Percentiles rank a stretch among this genome's conserved stretches.
Evolutionary conservation across 2,888 invertebrate genomes (phyloP).

Genomic region (Coleophora deauratella): DNA sequence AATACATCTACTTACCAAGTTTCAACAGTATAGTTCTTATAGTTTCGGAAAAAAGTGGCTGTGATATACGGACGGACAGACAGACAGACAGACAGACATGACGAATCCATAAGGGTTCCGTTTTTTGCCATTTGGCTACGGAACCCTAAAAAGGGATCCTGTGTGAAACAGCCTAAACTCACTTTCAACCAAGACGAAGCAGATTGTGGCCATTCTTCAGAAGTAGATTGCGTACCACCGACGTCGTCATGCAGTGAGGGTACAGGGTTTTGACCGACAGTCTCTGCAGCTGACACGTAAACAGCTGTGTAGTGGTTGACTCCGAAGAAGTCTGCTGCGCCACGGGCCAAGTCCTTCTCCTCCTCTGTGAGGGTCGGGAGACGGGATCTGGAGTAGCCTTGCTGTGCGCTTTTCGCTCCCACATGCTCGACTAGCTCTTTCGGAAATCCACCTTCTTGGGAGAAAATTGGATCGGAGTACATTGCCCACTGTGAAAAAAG

Average conservation of each 20-base stretch:
- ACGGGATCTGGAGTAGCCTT: constrained; percentile 53
- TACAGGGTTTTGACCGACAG: constrained; percentile 17
- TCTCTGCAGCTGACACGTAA: constrained; percentile 27
- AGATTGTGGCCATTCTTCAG: constrained; percentile 31
- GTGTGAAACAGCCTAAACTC: constrained; percentile 11
- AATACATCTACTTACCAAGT: too few species aligned
- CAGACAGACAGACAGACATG: too few species aligned
- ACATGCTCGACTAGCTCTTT: constrained; percentile 54
- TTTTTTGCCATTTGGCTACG: too few species aligned
- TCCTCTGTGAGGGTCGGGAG: constrained; percentile 57
- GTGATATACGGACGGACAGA: too few species aligned
- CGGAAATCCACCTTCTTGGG: constrained; percentile 68
- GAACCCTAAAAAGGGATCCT: too few species aligned
- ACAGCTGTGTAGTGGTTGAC: constrained; percentile 79
- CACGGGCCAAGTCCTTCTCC: constrained; percentile 40
- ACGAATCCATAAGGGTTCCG: too few species aligned
- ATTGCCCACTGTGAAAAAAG: constrained; percentile 45
- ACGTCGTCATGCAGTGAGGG: constrained; percentile 33
- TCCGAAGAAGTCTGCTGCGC: constrained; percentile 57
- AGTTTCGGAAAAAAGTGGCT: too few species aligned
- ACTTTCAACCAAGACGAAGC: constrained; percentile 41
- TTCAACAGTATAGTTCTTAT: too few species aligned
- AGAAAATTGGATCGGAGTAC: constrained; percentile 65
- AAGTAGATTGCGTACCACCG: constrained; percentile 17
- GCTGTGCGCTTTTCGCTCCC: constrained; percentile 49